Percentiles rank a stretch among this genome's conserved stretches.
Evolutionary conservation across 2,888 invertebrate species (phyloP).

Genomic region (Lithophane socia): DNA sequence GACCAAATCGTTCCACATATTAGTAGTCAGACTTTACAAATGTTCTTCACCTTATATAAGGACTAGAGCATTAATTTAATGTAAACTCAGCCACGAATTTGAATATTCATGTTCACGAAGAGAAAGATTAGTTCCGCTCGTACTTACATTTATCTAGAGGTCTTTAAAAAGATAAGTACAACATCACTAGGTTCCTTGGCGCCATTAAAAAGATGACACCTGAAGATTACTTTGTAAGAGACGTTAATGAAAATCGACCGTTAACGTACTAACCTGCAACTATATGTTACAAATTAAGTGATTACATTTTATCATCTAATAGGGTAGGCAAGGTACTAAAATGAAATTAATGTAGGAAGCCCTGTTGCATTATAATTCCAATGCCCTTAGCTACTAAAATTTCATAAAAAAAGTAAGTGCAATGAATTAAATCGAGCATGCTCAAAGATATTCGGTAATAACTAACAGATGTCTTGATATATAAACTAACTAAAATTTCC

Average conservation of each 20-base stretch:
- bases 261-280: conserved; percentile 38
- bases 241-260: conserved; percentile 52
- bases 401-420: no score
- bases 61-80: conserved; percentile 76
- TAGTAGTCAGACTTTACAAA: conserved; percentile 72
- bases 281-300: conserved; percentile 54
- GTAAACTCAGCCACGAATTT: conserved; percentile 72
- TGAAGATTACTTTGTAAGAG: conserved; percentile 57
- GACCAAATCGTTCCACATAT: conserved; percentile 70
- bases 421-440: background rate
- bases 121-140: conserved; percentile 76
- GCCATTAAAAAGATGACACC: conserved; percentile 69
- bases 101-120: conserved; percentile 79
- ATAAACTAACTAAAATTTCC: conserved; percentile 39
- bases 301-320: conserved; percentile 42
- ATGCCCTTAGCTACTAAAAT: background rate
- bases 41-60: conserved; percentile 71
- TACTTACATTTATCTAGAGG: conserved; percentile 72
- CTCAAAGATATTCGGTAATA: conserved; percentile 3
- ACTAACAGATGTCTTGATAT: conserved; percentile 11
- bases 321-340: conserved; percentile 4
- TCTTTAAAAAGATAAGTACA: conserved; percentile 72
- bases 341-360: background rate
- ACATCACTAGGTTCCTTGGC: conserved; percentile 69
- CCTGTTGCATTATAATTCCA: background rate